A percentile compares a stretch with the other conserved stretches of the same genome.
Conservation (phyloP, 2,888 invertebrate species). For the Drosophila prolongata region DNA sequence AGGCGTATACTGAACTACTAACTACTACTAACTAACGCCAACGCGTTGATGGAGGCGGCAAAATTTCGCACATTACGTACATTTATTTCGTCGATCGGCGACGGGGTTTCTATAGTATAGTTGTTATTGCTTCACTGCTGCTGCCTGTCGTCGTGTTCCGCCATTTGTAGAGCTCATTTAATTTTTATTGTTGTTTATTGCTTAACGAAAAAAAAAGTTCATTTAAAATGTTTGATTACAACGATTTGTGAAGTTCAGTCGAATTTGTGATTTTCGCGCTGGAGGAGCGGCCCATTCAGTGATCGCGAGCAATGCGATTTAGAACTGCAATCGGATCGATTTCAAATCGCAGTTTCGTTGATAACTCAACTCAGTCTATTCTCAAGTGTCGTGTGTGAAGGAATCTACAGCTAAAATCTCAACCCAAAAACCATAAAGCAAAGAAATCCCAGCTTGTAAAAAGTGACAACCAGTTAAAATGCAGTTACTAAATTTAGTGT, state of each 20-base stretch:
- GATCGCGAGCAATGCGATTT: constrained; percentile 62
- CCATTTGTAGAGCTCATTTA: constrained; percentile 77
- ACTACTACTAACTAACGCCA: constrained; percentile 45
- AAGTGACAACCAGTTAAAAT: constrained; percentile 46
- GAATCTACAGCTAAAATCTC: constrained; percentile 12
- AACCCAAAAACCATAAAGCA: constrained; percentile 1
- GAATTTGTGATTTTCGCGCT: constrained; percentile 78
- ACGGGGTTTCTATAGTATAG: constrained; percentile 31
- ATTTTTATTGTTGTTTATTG: constrained; percentile 78
- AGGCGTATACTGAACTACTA: constrained; percentile 34
- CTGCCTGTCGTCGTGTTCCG: constrained; percentile 62
- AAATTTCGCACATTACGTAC: constrained; percentile 67
- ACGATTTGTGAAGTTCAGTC: constrained; percentile 81
- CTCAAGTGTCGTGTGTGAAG: constrained; percentile 32
- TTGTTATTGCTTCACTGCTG: constrained; percentile 19
- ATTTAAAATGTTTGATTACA: constrained; percentile 82
- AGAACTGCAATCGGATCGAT: constrained; percentile 64
- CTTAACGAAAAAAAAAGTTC: constrained; percentile 68
- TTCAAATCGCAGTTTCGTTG: constrained; percentile 33
- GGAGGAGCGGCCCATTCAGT: constrained; percentile 58
- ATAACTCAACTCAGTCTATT: constrained; percentile 21
- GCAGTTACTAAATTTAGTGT: constrained; percentile 75
- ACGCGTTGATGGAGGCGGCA: constrained; percentile 55
- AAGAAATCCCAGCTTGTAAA: not conserved
- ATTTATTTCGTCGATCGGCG: constrained; percentile 42